A percentile compares a stretch with the other conserved stretches of the same genome.
Conservation (phyloP, 2,888 invertebrate genomes). For the Leptinotarsa rubiginosa region DNA sequence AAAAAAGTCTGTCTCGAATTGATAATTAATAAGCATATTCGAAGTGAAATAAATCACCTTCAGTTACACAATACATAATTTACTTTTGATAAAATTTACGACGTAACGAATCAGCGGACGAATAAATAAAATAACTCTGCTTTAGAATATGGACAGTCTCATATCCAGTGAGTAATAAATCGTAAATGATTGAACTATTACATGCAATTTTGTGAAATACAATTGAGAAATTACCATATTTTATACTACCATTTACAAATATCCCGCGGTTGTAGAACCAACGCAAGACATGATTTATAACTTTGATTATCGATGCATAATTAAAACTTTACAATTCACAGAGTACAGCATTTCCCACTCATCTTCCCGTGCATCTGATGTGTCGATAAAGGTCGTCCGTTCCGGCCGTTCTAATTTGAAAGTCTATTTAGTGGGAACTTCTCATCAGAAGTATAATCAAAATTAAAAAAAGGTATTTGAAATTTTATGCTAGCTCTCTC, state of each 20-base stretch:
- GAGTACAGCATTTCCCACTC: not conserved
- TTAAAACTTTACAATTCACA: not conserved
- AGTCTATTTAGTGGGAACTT: not conserved
- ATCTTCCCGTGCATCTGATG: not conserved
- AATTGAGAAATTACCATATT: slow-evolving; percentile 20
- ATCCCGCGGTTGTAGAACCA: slow-evolving; percentile 20
- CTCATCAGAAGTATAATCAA: too few species aligned
- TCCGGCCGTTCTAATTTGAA: not conserved
- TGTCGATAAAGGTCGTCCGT: not conserved
- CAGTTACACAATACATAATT: too few species aligned
- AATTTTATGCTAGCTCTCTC: too few species aligned
- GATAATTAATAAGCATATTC: too few species aligned
- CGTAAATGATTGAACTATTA: slow-evolving; percentile 1
- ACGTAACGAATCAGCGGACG: too few species aligned
- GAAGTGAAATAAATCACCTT: too few species aligned
- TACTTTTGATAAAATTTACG: too few species aligned
- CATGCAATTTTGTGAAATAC: slow-evolving; percentile 18
- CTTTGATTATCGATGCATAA: slow-evolving; percentile 10
- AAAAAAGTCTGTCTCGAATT: too few species aligned
- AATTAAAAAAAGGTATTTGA: too few species aligned
- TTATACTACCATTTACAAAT: slow-evolving; percentile 23
- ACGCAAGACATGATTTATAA: slow-evolving; percentile 8
- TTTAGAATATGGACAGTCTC: not conserved
- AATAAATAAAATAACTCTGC: not conserved
- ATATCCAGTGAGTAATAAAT: not conserved